These are phyloP conservation scores for Drosophila kuntzei DNA, from an alignment of 2,888 invertebrate species.

Conservation along the genomic window DNA sequence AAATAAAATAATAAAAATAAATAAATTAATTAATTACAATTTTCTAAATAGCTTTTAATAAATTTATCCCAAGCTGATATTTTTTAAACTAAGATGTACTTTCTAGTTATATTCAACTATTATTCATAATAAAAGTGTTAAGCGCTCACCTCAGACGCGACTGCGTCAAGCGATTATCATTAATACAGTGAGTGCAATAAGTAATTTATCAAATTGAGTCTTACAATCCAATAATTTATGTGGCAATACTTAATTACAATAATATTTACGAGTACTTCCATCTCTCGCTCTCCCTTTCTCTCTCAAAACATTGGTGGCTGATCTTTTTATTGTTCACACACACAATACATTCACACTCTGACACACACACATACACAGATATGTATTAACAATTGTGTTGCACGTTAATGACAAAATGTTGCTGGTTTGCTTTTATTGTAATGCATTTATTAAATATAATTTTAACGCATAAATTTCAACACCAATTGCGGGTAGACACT, in stretches of 20 bases:
- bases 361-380: not conserved
- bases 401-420: constrained; percentile 72
- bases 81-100: too few species aligned
- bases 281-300: constrained; percentile 13
- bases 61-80: too few species aligned
- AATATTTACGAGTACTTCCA: constrained; percentile 55
- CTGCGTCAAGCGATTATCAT: constrained; percentile 41
- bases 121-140: not conserved
- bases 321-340: constrained; percentile 72
- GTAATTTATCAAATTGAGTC: constrained; percentile 64
- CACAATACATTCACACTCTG: constrained; percentile 9
- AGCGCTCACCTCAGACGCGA: not conserved
- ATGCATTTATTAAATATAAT: constrained; percentile 80
- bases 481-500: constrained; percentile 35
- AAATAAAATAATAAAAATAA: too few species aligned
- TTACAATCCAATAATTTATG: constrained; percentile 63
- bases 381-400: constrained; percentile 51
- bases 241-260: constrained; percentile 57
- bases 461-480: constrained; percentile 70
- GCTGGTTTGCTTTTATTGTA: constrained; percentile 64
- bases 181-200: constrained; percentile 42
- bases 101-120: too few species aligned
- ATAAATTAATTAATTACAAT: too few species aligned
- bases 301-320: constrained; percentile 33
- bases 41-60: too few species aligned